Evolutionary conservation across 2,113 vertebrate genomes (phyloP), one percentile per base, ranked within the genome.

Genomic region (Carettochelys insculpta): DNA sequence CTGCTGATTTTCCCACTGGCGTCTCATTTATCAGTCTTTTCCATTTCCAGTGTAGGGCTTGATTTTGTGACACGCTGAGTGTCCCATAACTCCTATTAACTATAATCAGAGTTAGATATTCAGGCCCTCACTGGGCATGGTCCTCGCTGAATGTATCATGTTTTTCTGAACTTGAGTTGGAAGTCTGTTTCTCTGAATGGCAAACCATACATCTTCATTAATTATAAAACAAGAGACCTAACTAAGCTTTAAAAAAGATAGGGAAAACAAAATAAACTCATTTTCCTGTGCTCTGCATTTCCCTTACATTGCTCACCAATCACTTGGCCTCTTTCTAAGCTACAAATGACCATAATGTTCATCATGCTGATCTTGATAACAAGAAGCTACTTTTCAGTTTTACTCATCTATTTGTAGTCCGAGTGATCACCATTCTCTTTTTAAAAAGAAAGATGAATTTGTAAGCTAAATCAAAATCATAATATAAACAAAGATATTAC

Each of bases 281-380:
- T 77, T 85, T 89, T 68, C 4, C 13, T 81, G 5, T 85, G 29
- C 79, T 50, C 0, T 41, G 22, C 10, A 0, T 41, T 82, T 75
- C 38, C 48, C 27, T 92, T 47, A 45, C 9, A 11, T 77, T 6
- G 80, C 89, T 53, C 3, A n/a, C 13, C 11, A 10, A 58, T 87
- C 83, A 80, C 81, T 71, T 56, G 83, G 12, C 29, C 31, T 87
- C 24, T 1, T 41, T 86, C 16, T 58, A 71, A 88, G 79, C 43
- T 41, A n/a, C 80, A 50, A 45, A 5, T 6, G 38, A 52, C 22
- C 68, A 3, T 3, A 73, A 41, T 0, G 0, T 73, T 86, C 65
- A 86, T 81, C 47, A 87, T 20, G 95, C 17, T 4, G 16, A 61
- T 17, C 16, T 61, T 61, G 58, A n/a, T 61, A 79, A 41, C 22